Evolutionary conservation across 1,140 invertebrate genomes (phyloP).

Genomic region (Heterodera carotae): DNA sequence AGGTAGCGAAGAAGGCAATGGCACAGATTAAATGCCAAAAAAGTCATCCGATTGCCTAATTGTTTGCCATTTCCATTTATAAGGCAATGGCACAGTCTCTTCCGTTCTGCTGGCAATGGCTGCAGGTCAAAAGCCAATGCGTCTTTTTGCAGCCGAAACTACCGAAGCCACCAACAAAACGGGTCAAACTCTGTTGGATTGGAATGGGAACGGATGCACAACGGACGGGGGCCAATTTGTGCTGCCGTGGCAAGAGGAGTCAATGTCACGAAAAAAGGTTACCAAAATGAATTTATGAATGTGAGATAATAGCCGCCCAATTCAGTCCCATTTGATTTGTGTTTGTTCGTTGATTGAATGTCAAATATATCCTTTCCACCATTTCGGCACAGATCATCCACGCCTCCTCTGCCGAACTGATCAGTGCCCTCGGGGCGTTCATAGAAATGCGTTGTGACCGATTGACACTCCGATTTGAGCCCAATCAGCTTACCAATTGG

Average conservation of each 20-base stretch:
- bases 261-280: slow-evolving; percentile 2
- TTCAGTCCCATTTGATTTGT: background rate
- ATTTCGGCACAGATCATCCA: slow-evolving; percentile 30
- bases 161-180: background rate
- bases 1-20: background rate
- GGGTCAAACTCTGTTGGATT: background rate
- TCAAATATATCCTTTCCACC: background rate
- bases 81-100: slow-evolving; percentile 7
- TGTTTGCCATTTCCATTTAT: background rate
- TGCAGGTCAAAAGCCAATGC: slow-evolving; percentile 12
- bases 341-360: too few species aligned
- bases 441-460: slow-evolving; percentile 31
- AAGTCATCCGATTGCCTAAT: background rate
- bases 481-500: slow-evolving; percentile 26
- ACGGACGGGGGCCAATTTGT: background rate
- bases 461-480: slow-evolving; percentile 15
- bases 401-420: slow-evolving; percentile 41
- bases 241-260: background rate
- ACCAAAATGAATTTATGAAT: too few species aligned
- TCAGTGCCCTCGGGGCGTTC: slow-evolving; percentile 33
- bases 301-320: background rate
- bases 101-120: slow-evolving; percentile 26
- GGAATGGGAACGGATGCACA: background rate
- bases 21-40: slow-evolving; percentile 12
- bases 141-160: background rate